Base-by-base conservation (phyloP, 2,888 invertebrate species). In the Aphidoletes aphidimyza region DNA sequence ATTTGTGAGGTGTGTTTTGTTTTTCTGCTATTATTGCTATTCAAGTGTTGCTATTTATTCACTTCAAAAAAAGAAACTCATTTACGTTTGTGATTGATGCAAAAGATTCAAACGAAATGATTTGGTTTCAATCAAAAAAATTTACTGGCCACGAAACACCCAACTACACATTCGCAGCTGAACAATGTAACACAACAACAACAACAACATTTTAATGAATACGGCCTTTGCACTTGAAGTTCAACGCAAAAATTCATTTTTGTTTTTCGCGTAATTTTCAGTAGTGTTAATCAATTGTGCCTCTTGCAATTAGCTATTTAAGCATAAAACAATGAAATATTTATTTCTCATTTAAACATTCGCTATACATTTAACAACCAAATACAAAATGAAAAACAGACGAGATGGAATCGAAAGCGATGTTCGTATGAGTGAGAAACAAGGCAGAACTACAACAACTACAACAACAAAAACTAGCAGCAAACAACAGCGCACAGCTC, bases 251-350 rank as follows among this genome's bases (percentile, higher is more conserved):
- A 69, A 69, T 69, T 19, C 14, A 30, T 69, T 30, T 54, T 22
- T 22, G 9, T 22, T 39, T 39, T 39, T 39, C 11, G 5, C 39
- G 39, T 11, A 39, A 22, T 54, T 69, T 14, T 69, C 69, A n/a
- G 69, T 69, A 69, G 69, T 30, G 69, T 69, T 69, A 69, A 69
- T 69, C 30, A 69, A 69, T n/a, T 30, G 69, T 69, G 34, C 69
- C 34, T 69, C 69, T 69, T 54, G 2, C 30, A 69, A 69, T 69
- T 69, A 69, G 69, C 69, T 69, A 69, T 69, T 69, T 69, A 30
- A 69, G 69, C 69, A 30, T 69, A 69, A 69, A 69, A 69, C 69
- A 69, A 69, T 69, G 69, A 69, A 69, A 54, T 54, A 54, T 54
- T 69, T 69, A 69, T 30, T 69, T 69, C 69, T 69, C 34, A 69